phyloP scores from a whole-genome alignment of 2,888 invertebrate species.

The Lasius fuliginosus region DNA sequence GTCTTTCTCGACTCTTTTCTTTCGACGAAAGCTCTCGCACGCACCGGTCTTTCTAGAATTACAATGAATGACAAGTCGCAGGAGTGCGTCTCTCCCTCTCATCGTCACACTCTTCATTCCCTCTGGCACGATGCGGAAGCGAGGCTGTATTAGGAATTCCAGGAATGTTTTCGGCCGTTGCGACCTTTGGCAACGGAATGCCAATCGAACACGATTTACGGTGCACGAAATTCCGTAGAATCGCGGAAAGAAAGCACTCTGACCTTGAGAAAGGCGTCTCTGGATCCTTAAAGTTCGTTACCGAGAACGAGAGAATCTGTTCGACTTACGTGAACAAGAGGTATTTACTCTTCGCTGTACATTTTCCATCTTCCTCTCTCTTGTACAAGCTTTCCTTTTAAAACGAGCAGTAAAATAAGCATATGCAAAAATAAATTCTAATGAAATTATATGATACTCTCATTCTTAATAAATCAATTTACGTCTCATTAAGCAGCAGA shows the following conservation, averaged over 20 bases:
- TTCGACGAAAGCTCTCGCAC: constrained; percentile 59
- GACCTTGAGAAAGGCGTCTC: background rate
- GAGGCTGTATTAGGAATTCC: constrained; percentile 78
- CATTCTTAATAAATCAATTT: background rate
- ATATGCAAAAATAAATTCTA: background rate
- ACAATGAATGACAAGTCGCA: constrained; percentile 72
- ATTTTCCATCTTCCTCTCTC: constrained; percentile 4
- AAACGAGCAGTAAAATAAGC: background rate
- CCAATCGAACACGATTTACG: constrained; percentile 75
- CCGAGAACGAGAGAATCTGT: background rate
- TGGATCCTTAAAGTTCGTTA: constrained; percentile 12
- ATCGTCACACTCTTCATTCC: constrained; percentile 20
- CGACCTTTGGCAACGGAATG: constrained; percentile 76
- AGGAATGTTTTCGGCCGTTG: constrained; percentile 71
- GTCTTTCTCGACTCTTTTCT: constrained; percentile 26
- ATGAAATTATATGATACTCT: background rate
- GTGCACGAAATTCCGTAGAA: constrained; percentile 70
- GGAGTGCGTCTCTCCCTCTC: constrained; percentile 23
- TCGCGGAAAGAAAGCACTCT: constrained; percentile 42
- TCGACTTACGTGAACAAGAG: background rate
- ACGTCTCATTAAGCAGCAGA: background rate
- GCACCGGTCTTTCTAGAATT: constrained; percentile 73
- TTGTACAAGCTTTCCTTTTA: background rate
- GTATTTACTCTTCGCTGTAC: background rate
- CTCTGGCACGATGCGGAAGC: constrained; percentile 59